Conservation (phyloP, 2,113 vertebrate species). For the Willisornis vidua region DNA sequence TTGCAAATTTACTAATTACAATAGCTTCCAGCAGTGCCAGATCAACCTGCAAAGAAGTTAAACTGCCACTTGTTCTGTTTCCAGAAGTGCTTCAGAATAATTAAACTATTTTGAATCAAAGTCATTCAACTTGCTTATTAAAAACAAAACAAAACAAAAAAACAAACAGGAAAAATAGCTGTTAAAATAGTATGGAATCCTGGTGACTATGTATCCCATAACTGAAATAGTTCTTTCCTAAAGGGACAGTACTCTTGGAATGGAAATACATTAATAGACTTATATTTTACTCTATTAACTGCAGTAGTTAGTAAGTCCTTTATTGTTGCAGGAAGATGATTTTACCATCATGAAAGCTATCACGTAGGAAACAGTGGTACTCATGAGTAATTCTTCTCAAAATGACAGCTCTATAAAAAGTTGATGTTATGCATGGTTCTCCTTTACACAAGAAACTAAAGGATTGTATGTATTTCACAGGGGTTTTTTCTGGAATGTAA, state of each 20-base stretch:
- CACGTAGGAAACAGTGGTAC: not conserved
- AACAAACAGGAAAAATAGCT: not conserved
- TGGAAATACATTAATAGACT: not conserved
- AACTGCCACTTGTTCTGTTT: constrained; percentile 11
- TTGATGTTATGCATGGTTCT: not conserved
- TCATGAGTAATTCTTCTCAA: not conserved
- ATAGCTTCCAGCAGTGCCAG: constrained; percentile 22
- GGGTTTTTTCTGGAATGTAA: not conserved
- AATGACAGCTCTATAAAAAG: not conserved
- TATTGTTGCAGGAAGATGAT: not conserved
- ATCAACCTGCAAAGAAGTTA: constrained; percentile 37
- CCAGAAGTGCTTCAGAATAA: constrained; percentile 42
- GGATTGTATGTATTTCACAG: not conserved
- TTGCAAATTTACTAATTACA: constrained; percentile 59
- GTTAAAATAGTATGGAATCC: not conserved
- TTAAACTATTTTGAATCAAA: constrained; percentile 32
- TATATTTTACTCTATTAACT: constrained; percentile 37
- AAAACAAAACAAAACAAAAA: not conserved
- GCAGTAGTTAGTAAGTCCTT: not conserved
- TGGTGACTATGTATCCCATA: not conserved
- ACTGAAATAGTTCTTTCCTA: constrained; percentile 1
- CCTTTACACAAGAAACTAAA: not conserved
- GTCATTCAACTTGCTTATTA: constrained; percentile 7
- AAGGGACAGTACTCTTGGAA: not conserved
- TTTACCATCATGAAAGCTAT: not conserved